Conservation (phyloP, 2,113 vertebrate genomes). For the Rhinopomastus cyanomelas region DNA sequence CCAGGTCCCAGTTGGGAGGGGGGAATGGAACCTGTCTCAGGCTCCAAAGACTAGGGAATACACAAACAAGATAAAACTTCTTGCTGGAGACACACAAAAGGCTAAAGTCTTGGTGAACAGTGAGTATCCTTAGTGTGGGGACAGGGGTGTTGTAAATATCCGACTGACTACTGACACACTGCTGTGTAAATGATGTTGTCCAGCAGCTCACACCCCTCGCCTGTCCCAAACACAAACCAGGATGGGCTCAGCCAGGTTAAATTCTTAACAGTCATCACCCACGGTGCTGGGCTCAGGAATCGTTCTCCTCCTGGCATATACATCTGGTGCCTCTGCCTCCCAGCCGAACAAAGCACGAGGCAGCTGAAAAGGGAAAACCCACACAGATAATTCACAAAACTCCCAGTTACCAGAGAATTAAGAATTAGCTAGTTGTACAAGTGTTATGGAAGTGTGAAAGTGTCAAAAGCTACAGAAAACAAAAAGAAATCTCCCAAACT, state of each 20-base stretch:
- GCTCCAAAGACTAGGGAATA: background rate
- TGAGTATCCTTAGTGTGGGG: accelerated
- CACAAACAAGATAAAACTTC: background rate
- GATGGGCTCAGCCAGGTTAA: background rate
- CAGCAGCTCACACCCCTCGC: background rate
- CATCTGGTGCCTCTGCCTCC: background rate
- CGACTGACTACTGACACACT: background rate
- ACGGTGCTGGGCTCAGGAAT: background rate
- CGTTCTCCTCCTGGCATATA: background rate
- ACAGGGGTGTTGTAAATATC: background rate
- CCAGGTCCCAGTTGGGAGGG: accelerated
- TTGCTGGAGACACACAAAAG: background rate
- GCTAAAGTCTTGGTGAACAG: background rate
- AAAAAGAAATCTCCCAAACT: background rate
- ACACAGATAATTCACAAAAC: background rate
- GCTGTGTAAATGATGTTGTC: background rate
- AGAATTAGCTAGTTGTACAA: background rate
- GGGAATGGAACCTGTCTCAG: background rate
- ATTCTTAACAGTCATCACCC: background rate
- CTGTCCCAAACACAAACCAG: background rate
- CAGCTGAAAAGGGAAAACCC: background rate
- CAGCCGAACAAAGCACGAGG: background rate
- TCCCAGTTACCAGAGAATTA: background rate
- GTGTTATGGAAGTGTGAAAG: background rate
- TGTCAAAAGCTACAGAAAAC: background rate